Conservation (phyloP, 1,140 invertebrate species). For the Tribolium madens region DNA sequence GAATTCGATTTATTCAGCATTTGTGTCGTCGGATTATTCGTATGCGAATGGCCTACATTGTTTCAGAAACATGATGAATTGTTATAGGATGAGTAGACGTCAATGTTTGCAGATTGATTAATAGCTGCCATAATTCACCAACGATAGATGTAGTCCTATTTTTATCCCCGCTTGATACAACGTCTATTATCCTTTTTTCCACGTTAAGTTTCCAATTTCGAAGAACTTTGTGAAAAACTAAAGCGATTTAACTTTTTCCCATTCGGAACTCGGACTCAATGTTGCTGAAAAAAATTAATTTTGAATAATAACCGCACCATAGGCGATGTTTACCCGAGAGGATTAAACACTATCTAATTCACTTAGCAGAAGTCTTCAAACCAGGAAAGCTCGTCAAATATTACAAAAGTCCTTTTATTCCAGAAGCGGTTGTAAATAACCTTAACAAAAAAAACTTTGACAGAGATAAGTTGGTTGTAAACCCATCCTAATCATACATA, state of each 20-base stretch:
- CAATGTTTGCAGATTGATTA: conserved; percentile 45
- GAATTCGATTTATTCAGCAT: conserved; percentile 36
- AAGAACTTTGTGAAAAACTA: conserved; percentile 30
- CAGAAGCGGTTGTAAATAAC: conserved; percentile 27
- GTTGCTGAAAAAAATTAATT: conserved; percentile 33
- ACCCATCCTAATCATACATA: conserved; percentile 41
- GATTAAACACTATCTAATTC: conserved; percentile 37
- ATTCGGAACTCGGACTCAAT: conserved; percentile 4
- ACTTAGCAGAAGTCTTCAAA: conserved; percentile 18
- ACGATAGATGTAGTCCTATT: conserved; percentile 42
- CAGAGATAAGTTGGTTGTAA: conserved; percentile 43
- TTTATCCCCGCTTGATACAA: conserved; percentile 41
- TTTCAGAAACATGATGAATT: conserved; percentile 44
- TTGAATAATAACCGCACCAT: conserved; percentile 23
- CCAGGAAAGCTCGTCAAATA: conserved; percentile 28
- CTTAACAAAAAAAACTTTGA: conserved; percentile 33
- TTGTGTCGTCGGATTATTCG: conserved; percentile 24
- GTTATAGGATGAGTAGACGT: conserved; percentile 43
- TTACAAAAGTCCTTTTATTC: conserved; percentile 20
- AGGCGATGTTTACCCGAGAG: conserved; percentile 1
- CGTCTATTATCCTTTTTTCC: conserved; percentile 38
- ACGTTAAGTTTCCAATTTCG: conserved; percentile 27
- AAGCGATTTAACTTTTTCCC: conserved; percentile 31
- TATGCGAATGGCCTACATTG: conserved; percentile 35
- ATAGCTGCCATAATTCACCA: conserved; percentile 42